These are phyloP conservation scores for Ctena decussata DNA, from an alignment of 2,888 invertebrate genomes.

Conservation along the genomic window DNA sequence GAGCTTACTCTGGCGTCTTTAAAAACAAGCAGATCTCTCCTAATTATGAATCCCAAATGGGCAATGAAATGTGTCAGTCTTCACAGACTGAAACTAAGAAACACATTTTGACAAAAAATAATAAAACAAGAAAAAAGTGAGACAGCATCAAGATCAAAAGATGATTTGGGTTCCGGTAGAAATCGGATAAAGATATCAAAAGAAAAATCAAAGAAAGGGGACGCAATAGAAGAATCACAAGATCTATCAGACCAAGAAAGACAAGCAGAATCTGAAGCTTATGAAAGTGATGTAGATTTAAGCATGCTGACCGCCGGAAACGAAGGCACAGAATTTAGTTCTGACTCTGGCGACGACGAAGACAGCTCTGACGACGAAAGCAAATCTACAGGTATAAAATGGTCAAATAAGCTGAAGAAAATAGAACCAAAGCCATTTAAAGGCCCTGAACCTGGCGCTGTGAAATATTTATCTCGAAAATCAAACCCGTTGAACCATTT, in stretches of 20 bases:
- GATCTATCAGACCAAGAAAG: neutral
- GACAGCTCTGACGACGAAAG: conserved; percentile 11
- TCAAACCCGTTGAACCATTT: neutral
- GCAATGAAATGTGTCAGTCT: no score
- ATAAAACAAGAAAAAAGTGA: neutral
- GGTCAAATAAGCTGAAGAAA: neutral
- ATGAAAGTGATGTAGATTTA: conserved; percentile 8
- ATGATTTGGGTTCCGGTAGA: no score
- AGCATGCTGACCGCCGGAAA: neutral
- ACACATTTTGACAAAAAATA: neutral
- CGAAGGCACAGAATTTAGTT: neutral
- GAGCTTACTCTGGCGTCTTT: conserved; percentile 1
- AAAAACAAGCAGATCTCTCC: neutral
- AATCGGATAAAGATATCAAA: neutral
- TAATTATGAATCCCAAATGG: no score
- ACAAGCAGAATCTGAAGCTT: neutral
- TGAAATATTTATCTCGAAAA: neutral
- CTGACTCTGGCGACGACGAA: conserved; percentile 17
- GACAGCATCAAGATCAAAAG: neutral
- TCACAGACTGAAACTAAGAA: no score
- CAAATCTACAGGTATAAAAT: neutral
- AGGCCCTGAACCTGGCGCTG: conserved; percentile 8
- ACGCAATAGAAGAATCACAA: neutral
- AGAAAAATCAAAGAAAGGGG: no score
- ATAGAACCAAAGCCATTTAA: neutral